These are phyloP conservation scores for Melanostigma gelatinosum DNA, from an alignment of 2,113 vertebrate species.

Conservation along the genomic window DNA sequence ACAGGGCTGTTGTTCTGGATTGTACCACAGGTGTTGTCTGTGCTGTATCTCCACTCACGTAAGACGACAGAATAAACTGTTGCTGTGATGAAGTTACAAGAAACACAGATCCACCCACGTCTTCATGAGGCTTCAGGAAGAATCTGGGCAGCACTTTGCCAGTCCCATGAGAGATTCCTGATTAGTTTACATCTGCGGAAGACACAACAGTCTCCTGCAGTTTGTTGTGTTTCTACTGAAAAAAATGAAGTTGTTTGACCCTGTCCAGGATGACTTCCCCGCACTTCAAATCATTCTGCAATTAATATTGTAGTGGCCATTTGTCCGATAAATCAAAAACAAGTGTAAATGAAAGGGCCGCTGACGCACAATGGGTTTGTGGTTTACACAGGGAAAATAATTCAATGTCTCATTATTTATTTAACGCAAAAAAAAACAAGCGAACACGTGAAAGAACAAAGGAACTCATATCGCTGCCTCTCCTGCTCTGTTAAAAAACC, in stretches of 20 bases:
- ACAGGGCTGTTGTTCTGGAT: background rate
- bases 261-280: no score
- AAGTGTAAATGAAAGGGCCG: background rate
- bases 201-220: background rate
- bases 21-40: background rate
- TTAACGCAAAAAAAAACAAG: background rate
- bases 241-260: background rate
- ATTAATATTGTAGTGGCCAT: background rate
- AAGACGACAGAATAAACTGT: background rate
- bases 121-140: conserved; percentile 23
- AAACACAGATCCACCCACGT: background rate
- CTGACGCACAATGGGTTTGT: background rate
- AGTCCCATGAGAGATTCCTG: background rate
- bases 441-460: background rate
- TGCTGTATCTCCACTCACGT: background rate
- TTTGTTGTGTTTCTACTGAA: background rate
- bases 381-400: background rate
- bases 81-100: background rate
- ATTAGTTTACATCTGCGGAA: conserved; percentile 8
- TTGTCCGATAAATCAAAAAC: background rate
- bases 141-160: background rate
- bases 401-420: background rate
- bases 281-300: background rate
- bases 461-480: background rate
- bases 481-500: background rate